Percentiles rank a stretch among this genome's conserved stretches.
These are phyloP conservation scores for Platycnemis pennipes DNA, from an alignment of 2,888 invertebrate species.

Conservation along the genomic window DNA sequence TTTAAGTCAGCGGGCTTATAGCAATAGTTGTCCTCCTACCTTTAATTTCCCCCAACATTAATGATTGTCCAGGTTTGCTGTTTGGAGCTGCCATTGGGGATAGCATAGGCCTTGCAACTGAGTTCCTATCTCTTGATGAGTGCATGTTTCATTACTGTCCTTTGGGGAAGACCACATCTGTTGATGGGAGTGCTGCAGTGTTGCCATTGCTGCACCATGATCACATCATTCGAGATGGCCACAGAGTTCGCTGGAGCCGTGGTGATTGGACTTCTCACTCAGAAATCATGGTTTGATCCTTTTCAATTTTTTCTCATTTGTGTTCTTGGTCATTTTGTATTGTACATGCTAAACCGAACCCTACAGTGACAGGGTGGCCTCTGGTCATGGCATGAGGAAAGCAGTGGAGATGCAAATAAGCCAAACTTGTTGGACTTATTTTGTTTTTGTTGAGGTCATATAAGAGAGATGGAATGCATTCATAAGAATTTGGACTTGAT, in stretches of 20 bases:
- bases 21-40: no score
- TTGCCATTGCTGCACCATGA: constrained; percentile 1
- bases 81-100: constrained; percentile 60
- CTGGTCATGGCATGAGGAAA: no score
- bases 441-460: no score
- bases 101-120: constrained; percentile 45
- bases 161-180: background rate
- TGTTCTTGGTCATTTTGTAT: background rate
- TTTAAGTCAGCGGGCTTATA: no score
- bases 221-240: constrained; percentile 58
- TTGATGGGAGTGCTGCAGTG: background rate
- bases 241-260: constrained; percentile 35
- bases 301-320: background rate
- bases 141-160: constrained; percentile 41
- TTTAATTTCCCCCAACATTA: background rate
- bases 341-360: no score
- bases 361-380: no score
- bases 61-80: constrained; percentile 15
- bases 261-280: constrained; percentile 65
- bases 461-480: no score
- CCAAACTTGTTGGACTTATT: no score
- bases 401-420: no score
- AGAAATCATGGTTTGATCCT: constrained; percentile 52
- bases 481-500: no score
- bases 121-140: constrained; percentile 57